phyloP scores from a whole-genome alignment of 2,888 invertebrate species.

The Rotaria magnacalcarata region DNA sequence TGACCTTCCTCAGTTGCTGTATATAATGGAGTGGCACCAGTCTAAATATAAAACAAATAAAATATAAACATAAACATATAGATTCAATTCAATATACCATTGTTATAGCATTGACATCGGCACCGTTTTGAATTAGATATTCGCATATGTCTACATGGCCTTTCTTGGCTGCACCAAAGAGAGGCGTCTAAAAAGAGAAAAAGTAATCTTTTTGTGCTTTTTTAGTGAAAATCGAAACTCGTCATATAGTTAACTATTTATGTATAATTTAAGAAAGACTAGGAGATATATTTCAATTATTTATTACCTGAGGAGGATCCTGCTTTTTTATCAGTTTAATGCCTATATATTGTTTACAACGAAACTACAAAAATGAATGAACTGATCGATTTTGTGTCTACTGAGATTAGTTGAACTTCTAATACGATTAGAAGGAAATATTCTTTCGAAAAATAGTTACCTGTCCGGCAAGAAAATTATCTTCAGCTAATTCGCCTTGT shows the following conservation, averaged over 20 bases:
- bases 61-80: too few relatives aligned
- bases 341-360: too few relatives aligned
- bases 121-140: slow-evolving; percentile 44
- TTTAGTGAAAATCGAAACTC: too few relatives aligned
- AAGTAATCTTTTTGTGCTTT: background rate
- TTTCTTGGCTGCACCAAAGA: slow-evolving; percentile 46
- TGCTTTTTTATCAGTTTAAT: too few relatives aligned
- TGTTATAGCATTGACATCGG: slow-evolving; percentile 44
- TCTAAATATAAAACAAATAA: background rate
- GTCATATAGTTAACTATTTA: too few relatives aligned
- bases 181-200: slow-evolving; percentile 32
- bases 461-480: slow-evolving; percentile 46
- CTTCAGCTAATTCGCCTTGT: slow-evolving; percentile 44
- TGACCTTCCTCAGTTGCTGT: slow-evolving; percentile 46
- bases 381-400: too few relatives aligned
- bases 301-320: too few relatives aligned
- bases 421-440: too few relatives aligned
- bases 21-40: slow-evolving; percentile 46
- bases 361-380: too few relatives aligned
- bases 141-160: slow-evolving; percentile 44
- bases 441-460: background rate
- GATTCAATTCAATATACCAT: slow-evolving; percentile 34
- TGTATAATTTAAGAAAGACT: too few relatives aligned
- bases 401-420: too few relatives aligned
- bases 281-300: too few relatives aligned